A percentile compares a stretch with the other conserved stretches of the same genome.
Evolutionary conservation across 2,888 invertebrate genomes (phyloP).

Genomic region (Mesodorylaimus sp.): DNA sequence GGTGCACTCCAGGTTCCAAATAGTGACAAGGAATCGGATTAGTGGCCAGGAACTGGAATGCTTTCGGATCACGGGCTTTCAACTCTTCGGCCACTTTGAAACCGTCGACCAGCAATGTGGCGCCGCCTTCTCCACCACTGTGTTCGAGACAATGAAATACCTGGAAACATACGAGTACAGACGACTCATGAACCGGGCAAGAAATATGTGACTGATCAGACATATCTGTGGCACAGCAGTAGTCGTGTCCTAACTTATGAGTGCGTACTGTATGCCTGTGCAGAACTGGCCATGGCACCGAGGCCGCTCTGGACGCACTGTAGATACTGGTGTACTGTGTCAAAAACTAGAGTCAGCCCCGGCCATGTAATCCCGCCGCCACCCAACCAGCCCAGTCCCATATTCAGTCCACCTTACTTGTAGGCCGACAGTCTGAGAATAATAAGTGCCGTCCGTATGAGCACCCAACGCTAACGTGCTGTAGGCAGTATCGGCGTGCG

Average conservation of each 20-base stretch:
- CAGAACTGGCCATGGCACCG: no score
- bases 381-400: no score
- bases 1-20: constrained; percentile 42
- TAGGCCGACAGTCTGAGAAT: constrained; percentile 49
- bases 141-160: constrained; percentile 44
- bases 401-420: no score
- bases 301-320: no score
- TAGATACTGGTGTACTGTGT: no score
- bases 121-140: constrained; percentile 46
- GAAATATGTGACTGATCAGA: no score
- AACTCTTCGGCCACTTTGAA: constrained; percentile 46
- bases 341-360: no score
- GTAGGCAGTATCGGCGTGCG: constrained; percentile 54
- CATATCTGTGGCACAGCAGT: no score
- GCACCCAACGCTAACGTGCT: constrained; percentile 46
- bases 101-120: constrained; percentile 55
- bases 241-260: no score
- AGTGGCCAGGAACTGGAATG: constrained; percentile 43
- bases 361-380: no score
- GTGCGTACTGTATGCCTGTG: no score
- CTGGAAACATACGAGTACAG: constrained; percentile 31
- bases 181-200: not conserved
- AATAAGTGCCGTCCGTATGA: constrained; percentile 61
- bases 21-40: constrained; percentile 47
- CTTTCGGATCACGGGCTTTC: constrained; percentile 38